Base-by-base conservation (phyloP, 2,113 vertebrate species). In the Amia ocellicauda region DNA sequence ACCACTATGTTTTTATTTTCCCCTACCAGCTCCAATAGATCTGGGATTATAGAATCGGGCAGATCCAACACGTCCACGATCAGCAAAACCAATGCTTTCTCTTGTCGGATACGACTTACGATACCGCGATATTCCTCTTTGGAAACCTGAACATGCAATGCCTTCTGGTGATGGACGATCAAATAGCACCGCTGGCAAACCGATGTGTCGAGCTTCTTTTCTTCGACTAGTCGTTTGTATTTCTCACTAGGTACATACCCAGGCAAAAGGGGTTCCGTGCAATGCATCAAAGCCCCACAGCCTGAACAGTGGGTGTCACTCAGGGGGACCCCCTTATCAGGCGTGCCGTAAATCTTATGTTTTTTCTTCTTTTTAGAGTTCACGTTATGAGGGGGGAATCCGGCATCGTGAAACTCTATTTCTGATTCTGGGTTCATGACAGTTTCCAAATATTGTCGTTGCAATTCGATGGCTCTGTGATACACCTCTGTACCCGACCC, bases 211-310 rank as follows among this genome's bases (percentile, higher is more conserved):
- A 88, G 68, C 3, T 42, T 20, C 7, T 64, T 64, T 2, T 81
- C 81, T 43, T 63, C 42, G 0, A 53, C 43, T 40, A 91, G 66
- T 1, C 8, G 54, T 58, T 71, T 85, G 77, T 80, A 93, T 73
- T 93, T 93, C 61, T 93, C 88, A 4, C 83, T 84, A 45, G 94
- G 91, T 45, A 98, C 29, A 76, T 86, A 96, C 0, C 95, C 95
- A 0, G 93, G 88, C 13, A 77, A 16, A 4, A 22, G 24, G 0
- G 78, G 19, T 5, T 85, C 81, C 0, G 68, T 45, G 78, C 92
- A 92, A 63, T 97, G 93, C 68, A 96, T 81, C 24, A 90, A 13
- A 0, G 92, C 94, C 0, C 94, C 94, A 13, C 94, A 98, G 20
- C 95, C 95, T 0, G 84, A 81, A 68, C 94, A 98, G 71, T 63